A percentile compares a stretch with the other conserved stretches of the same genome.
Conservation (phyloP, 2,113 vertebrate genomes). For the Gadus chalcogrammus region DNA sequence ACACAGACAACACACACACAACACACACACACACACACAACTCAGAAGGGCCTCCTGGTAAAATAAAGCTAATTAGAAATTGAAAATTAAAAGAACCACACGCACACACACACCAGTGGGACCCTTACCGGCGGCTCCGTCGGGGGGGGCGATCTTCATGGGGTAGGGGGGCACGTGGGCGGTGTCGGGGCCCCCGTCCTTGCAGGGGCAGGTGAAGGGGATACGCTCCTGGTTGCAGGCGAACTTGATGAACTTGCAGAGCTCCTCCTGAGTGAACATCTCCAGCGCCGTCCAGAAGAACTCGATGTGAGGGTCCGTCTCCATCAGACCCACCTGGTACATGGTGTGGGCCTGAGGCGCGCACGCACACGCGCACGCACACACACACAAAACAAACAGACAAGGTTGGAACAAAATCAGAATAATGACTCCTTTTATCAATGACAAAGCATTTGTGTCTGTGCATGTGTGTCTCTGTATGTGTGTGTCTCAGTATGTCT, state of each 20-base stretch:
- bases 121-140: constrained; percentile 85
- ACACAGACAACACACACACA: no score
- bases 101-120: background rate
- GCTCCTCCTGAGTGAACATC: constrained; percentile 96
- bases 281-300: constrained; percentile 96
- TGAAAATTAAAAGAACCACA: background rate
- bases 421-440: no score
- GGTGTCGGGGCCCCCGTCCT: constrained; percentile 91
- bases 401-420: no score
- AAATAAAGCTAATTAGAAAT: no score
- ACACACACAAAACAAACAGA: no score
- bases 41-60: background rate
- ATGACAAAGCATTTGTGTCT: no score
- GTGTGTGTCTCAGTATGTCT: no score
- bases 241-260: constrained; percentile 98
- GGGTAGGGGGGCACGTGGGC: constrained; percentile 96
- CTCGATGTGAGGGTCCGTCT: constrained; percentile 96
- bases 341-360: constrained; percentile 90
- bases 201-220: constrained; percentile 97
- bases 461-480: no score
- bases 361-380: no score
- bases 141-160: constrained; percentile 97
- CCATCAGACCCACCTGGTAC: constrained; percentile 99
- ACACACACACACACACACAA: no score
- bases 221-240: constrained; percentile 98